These are phyloP conservation scores for Aphelenchoides fujianensis DNA, from an alignment of 1,140 invertebrate species.

Conservation along the genomic window DNA sequence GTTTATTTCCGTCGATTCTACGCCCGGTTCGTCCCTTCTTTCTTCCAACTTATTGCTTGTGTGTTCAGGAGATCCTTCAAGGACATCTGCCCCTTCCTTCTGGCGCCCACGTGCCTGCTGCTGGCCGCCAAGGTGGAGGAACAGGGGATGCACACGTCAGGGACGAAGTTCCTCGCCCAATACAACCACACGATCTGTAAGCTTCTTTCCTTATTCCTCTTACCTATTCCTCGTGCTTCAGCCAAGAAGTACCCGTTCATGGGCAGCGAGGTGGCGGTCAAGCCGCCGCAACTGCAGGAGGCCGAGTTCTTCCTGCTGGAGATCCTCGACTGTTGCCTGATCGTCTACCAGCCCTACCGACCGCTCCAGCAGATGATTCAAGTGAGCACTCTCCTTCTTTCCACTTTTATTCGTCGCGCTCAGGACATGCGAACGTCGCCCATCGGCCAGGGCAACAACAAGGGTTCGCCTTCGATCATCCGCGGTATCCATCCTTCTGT, in stretches of 20 bases:
- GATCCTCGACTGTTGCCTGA: constrained; percentile 95
- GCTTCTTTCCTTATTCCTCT: constrained; percentile 7
- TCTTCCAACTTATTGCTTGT: constrained; percentile 13
- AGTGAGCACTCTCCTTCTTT: neutral
- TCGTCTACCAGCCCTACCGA: constrained; percentile 95
- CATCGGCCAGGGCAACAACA: too few species aligned
- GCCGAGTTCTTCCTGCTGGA: constrained; percentile 99
- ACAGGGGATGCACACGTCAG: constrained; percentile 74
- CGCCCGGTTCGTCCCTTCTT: constrained; percentile 69
- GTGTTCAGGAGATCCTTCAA: constrained; percentile 82
- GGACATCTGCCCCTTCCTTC: constrained; percentile 90
- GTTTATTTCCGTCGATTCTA: constrained; percentile 99
- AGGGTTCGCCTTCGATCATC: too few species aligned
- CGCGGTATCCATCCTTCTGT: too few species aligned
- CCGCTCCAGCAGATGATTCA: constrained; percentile 32
- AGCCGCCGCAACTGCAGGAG: constrained; percentile 67
- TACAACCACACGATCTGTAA: constrained; percentile 8
- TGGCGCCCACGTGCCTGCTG: constrained; percentile 94
- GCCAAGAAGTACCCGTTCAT: constrained; percentile 94
- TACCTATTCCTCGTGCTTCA: too few species aligned
- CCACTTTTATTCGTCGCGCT: neutral
- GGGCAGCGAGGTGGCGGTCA: constrained; percentile 61
- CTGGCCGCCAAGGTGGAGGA: constrained; percentile 98
- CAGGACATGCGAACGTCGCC: constrained; percentile 27
- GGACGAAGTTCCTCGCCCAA: neutral